Percentiles rank a stretch among this genome's conserved stretches.
Evolutionary conservation across 2,888 invertebrate genomes (phyloP).

Genomic region (Sminthurinus aureus): DNA sequence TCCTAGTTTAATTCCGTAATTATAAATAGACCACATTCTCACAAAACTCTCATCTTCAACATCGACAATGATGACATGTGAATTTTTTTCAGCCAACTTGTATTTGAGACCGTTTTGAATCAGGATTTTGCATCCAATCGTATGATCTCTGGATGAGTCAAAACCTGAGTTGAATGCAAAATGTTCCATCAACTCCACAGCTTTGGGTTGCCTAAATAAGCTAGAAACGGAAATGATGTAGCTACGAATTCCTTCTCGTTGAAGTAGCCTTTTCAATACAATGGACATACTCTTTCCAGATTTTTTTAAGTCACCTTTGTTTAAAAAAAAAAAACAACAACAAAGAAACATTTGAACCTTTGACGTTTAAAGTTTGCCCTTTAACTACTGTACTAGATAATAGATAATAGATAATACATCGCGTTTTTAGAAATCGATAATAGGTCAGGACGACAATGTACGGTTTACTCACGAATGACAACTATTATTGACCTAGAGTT

Average conservation of each 20-base stretch:
- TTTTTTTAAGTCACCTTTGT: slow-evolving; percentile 1
- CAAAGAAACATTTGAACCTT: no score
- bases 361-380: no score
- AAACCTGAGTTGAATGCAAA: neutral
- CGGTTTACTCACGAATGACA: no score
- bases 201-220: slow-evolving; percentile 28
- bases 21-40: slow-evolving; percentile 24
- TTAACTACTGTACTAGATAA: no score
- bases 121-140: slow-evolving; percentile 9
- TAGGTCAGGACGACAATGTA: no score
- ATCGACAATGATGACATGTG: slow-evolving; percentile 33
- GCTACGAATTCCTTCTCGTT: neutral
- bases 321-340: no score
- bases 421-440: no score
- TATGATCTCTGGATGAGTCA: neutral
- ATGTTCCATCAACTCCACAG: slow-evolving; percentile 20
- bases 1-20: slow-evolving; percentile 16
- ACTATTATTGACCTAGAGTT: no score
- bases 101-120: slow-evolving; percentile 19
- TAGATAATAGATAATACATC: no score
- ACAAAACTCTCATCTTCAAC: slow-evolving; percentile 34
- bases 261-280: slow-evolving; percentile 1
- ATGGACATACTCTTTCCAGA: neutral
- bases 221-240: slow-evolving; percentile 16
- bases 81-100: slow-evolving; percentile 18